Evolutionary conservation across 2,888 invertebrate genomes (phyloP), one percentile per base, ranked within the genome.

Genomic region (Itoplectis maculator): DNA sequence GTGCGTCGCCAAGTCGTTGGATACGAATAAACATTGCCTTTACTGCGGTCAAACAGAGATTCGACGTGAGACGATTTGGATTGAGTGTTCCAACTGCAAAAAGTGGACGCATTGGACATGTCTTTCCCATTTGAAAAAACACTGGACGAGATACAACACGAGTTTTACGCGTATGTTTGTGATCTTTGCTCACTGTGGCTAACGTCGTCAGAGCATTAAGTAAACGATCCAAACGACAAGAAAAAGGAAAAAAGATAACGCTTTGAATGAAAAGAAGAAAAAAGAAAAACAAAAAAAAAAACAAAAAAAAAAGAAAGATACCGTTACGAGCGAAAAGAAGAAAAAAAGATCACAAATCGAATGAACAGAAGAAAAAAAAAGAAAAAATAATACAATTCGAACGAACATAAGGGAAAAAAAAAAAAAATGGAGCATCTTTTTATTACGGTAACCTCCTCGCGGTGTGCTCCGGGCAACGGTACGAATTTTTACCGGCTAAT

Each of bases 21-120:
- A 79, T 59, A 47, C 59, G 6, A n/a, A 35, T 1, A 47, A 65
- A 6, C 65, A 13, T 29, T 79, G 79, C 59, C 37, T 79, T 11
- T 23, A 13, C 23, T 79, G 72, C 65, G 65, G 72, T 15, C 74
- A 74, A 74, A 7, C 13, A 6, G 74, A 63, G 37, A 47, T 15
- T 20, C 61, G 74, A 6, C 15, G 49, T 2, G 15, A 29, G 23
- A 42, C 20, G 0, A n/a, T 23, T 9, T 45, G 74, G 61, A 15
- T 74, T 3, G 29, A 49, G 4, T 74, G 47, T 45, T 59, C 40
- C 5, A 47, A 61, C 5, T 74, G 63, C 37, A 37, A 74, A n/a
- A 42, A 49, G 13, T 61, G 42, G 45, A 47, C 73, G 13, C 59
- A 73, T 23, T 42, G 45, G 18, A 18, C 23, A 13, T 73, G 73